Percentiles rank a stretch among this genome's conserved stretches.
Conservation (phyloP, 37 sponge, comb jelly and placozoan genomes). For the Axinella damicornis region DNA sequence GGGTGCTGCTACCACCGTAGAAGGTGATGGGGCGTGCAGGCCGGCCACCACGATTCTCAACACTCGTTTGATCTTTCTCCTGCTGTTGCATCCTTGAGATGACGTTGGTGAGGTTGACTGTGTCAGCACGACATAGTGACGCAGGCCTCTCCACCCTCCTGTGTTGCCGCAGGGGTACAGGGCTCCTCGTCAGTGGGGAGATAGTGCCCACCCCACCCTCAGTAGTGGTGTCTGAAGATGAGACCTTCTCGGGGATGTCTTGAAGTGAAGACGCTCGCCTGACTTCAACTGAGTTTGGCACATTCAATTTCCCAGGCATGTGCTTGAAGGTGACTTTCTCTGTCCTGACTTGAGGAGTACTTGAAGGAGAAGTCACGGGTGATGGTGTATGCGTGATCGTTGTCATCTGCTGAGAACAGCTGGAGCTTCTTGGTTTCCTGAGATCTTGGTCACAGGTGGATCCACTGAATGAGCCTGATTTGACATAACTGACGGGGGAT, state of each 20-base stretch:
- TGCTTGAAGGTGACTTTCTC: background rate
- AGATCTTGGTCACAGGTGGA: too few relatives aligned
- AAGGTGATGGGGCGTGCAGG: too few relatives aligned
- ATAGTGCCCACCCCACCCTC: background rate
- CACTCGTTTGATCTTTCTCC: background rate
- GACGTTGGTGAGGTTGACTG: slow-evolving; percentile 24
- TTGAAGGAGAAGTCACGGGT: background rate
- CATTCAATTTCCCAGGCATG: background rate
- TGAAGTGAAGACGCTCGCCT: slow-evolving; percentile 25
- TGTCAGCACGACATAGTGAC: slow-evolving; percentile 22
- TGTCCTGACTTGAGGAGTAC: background rate
- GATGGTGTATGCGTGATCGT: background rate
- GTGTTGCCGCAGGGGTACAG: background rate
- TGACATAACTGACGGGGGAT: too few relatives aligned
- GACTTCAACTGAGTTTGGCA: background rate
- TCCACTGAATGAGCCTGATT: too few relatives aligned
- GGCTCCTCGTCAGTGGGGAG: background rate
- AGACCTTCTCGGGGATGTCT: slow-evolving; percentile 11
- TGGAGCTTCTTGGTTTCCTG: too few relatives aligned
- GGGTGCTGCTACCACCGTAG: too few relatives aligned
- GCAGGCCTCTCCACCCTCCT: slow-evolving; percentile 32
- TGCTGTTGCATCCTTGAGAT: slow-evolving; percentile 48
- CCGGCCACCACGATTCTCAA: too few relatives aligned
- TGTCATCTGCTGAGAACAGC: background rate
- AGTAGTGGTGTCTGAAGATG: background rate